Conservation (phyloP, 2,113 vertebrate genomes). For the Eclectus roratus region DNA sequence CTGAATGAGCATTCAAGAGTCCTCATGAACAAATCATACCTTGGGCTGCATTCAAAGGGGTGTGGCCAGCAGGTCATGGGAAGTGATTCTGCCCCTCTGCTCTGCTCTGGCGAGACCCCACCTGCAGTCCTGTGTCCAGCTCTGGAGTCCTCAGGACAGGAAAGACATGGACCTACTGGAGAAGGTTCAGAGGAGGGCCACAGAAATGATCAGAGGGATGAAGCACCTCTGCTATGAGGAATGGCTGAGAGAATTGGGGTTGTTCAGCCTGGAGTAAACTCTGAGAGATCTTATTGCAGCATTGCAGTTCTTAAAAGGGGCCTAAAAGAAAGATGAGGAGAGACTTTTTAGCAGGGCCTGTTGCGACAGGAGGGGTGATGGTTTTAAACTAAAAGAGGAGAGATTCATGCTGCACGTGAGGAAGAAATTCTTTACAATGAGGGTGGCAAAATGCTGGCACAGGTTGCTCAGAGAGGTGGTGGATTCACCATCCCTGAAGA, state of each 20-base stretch:
- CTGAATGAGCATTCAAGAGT: background rate
- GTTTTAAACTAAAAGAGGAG: background rate
- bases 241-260: background rate
- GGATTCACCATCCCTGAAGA: background rate
- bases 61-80: background rate
- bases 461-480: background rate
- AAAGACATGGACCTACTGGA: background rate
- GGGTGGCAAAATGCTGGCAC: background rate
- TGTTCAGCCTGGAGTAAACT: background rate
- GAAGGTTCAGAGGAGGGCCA: background rate
- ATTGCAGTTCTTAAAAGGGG: background rate
- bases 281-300: background rate
- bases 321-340: background rate
- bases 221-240: background rate
- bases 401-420: background rate
- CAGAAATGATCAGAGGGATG: background rate
- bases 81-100: background rate
- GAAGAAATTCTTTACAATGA: background rate
- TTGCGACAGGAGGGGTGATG: background rate
- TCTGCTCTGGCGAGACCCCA: background rate
- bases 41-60: background rate
- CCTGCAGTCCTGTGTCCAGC: background rate
- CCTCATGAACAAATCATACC: background rate
- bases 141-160: background rate
- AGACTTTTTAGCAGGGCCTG: background rate